Conservation (phyloP, 1,140 invertebrate species). For the Halyomorpha halys region DNA sequence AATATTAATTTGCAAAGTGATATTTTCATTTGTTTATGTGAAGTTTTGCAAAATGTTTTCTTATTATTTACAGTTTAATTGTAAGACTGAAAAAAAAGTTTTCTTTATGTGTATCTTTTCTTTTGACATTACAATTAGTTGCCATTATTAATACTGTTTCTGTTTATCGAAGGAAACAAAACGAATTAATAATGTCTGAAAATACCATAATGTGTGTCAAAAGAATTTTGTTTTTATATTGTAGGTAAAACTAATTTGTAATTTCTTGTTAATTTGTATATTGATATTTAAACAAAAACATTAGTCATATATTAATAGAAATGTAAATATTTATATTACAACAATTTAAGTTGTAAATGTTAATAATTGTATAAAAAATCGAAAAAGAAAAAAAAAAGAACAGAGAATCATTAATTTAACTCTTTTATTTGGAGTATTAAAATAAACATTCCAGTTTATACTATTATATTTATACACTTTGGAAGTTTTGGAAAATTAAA, state of each 20-base stretch:
- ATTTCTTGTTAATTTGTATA: conserved; percentile 17
- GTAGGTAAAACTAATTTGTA: conserved; percentile 11
- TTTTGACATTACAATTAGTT: conserved; percentile 14
- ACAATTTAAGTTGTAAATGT: conserved; percentile 7
- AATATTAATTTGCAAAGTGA: conserved; percentile 1
- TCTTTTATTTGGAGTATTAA: conserved; percentile 9
- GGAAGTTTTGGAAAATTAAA: not conserved
- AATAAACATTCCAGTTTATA: conserved; percentile 13
- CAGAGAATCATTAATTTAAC: not conserved
- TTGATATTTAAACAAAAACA: not conserved
- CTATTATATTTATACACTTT: not conserved
- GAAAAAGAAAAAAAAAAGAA: not conserved
- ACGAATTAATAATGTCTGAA: conserved; percentile 27
- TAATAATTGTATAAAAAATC: conserved; percentile 11
- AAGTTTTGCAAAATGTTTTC: conserved; percentile 2
- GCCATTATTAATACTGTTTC: conserved; percentile 15
- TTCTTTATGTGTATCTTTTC: conserved; percentile 5
- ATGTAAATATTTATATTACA: conserved; percentile 15
- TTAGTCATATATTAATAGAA: conserved; percentile 2
- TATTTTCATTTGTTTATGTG: not conserved
- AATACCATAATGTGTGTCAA: conserved; percentile 26
- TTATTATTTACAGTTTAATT: conserved; percentile 9
- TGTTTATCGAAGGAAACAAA: conserved; percentile 12
- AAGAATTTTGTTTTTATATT: conserved; percentile 19
- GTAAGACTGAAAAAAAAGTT: conserved; percentile 13